Evolutionary conservation across 2,113 vertebrate genomes (phyloP).

Genomic region (Dascyllus trimaculatus): DNA sequence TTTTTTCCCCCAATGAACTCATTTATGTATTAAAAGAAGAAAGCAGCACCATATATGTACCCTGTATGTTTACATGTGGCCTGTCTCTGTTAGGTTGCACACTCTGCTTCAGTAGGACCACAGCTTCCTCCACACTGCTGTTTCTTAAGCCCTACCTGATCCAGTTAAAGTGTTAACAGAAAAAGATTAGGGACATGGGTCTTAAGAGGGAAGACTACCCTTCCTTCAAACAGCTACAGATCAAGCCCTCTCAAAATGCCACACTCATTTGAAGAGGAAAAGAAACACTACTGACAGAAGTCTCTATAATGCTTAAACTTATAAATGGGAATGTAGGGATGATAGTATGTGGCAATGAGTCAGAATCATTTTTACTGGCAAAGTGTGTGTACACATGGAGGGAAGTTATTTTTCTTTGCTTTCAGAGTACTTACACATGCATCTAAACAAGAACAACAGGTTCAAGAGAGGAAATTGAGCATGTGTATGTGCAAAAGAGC

Average conservation of each 20-base stretch:
- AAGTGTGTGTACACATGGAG: no score
- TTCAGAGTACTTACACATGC: no score
- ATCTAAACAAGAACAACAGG: no score
- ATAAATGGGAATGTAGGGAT: background rate
- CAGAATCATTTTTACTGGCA: no score
- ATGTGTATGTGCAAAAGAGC: no score
- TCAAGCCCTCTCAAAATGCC: conserved; percentile 32
- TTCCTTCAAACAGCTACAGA: conserved; percentile 9
- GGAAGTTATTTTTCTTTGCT: no score
- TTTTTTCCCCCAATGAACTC: background rate
- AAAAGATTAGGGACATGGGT: conserved; percentile 58
- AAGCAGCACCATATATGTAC: background rate
- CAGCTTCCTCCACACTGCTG: conserved; percentile 14
- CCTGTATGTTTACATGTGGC: background rate
- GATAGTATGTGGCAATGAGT: no score
- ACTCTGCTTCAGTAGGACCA: background rate
- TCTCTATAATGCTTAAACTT: background rate
- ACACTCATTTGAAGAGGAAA: background rate
- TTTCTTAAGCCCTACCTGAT: conserved; percentile 68
- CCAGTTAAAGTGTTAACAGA: conserved; percentile 78
- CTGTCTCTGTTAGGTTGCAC: background rate
- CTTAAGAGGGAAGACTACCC: background rate
- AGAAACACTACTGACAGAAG: background rate
- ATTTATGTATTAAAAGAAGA: conserved; percentile 16
- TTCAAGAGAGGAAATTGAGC: no score